Conservation (phyloP, 2,113 vertebrate species). For the Oncorhynchus clarkii region DNA sequence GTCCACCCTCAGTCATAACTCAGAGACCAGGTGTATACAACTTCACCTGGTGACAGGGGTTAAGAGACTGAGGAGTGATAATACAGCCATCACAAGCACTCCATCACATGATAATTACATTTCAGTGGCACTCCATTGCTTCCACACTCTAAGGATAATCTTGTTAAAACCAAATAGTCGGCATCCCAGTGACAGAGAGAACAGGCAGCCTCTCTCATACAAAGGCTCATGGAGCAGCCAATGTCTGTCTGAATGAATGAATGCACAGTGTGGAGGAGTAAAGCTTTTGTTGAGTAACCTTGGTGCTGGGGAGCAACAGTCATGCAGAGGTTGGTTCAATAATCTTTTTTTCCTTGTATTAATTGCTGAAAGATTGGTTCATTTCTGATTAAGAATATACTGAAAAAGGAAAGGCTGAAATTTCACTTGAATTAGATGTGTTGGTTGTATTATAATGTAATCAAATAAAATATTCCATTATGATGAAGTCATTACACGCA, state of each 20-base stretch:
- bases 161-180: constrained; percentile 67
- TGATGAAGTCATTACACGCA: too few relatives aligned
- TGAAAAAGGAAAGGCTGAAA: too few relatives aligned
- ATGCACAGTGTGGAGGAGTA: constrained; percentile 12
- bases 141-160: constrained; percentile 65
- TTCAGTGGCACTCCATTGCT: constrained; percentile 65
- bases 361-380: too few relatives aligned
- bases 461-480: too few relatives aligned
- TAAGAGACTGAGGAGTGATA: constrained; percentile 70
- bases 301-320: constrained; percentile 34
- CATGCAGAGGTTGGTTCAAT: not conserved
- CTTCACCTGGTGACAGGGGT: constrained; percentile 66
- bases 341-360: too few relatives aligned
- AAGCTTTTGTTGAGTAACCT: constrained; percentile 51
- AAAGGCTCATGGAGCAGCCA: not conserved
- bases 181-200: constrained; percentile 56
- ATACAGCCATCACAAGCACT: constrained; percentile 65
- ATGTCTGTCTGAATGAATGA: constrained; percentile 19
- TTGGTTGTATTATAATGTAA: too few relatives aligned
- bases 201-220: too few relatives aligned
- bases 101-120: constrained; percentile 73
- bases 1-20: constrained; percentile 9
- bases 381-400: too few relatives aligned
- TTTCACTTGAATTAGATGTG: too few relatives aligned
- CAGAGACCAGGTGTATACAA: constrained; percentile 33